Base-by-base conservation (phyloP, 1,140 invertebrate species). In the Drosophila trapezifrons region DNA sequence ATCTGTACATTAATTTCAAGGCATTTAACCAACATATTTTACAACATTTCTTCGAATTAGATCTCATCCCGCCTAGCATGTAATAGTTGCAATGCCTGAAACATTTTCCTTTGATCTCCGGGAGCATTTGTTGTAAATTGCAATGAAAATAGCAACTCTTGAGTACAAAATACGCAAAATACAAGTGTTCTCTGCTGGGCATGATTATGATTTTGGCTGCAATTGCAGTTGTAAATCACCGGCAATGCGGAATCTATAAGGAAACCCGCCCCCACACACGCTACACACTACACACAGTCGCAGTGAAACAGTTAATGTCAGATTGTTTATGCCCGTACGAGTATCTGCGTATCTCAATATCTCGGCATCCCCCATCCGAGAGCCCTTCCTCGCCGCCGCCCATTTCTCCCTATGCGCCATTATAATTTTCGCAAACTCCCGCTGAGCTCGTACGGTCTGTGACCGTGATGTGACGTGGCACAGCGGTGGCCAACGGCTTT, bases 391-490 rank as follows among this genome's bases (percentile, higher is more conserved):
- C 20, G 29, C 27, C 15, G 17, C 13, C 40, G 6, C 27, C 29
- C 22, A 20, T 66, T 35, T 17, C 58, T 40, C 43, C 35, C 55
- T 35, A 64, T 76, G 37, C 55, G 32, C 56, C 70, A 83, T 70
- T 75, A 83, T 79, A 83, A 83, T 86, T 73, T 76, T 76, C 66
- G 64, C 78, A 81, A 75, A 57, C 78, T 69, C 82, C 78, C 71
- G 78, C 78, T 79, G 72, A 47, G 79, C 49, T 49, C 42, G 25
- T 40, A 63, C 57, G 22, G 25, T 60, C 55, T 54, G 51, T 73
- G 52, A 38, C 57, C 63, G 43, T 70, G 51, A 70, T 57, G 69
- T 71, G 69, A 71, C 66, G 43, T 58, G 35, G 66, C 69, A 6
- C 69, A 71, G 69, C 69, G 65, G 76, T 72, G 54, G 57, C 40